Evolutionary conservation across 2,113 vertebrate genomes (phyloP).

Genomic region (Sinocyclocheilus anshuiensis): DNA sequence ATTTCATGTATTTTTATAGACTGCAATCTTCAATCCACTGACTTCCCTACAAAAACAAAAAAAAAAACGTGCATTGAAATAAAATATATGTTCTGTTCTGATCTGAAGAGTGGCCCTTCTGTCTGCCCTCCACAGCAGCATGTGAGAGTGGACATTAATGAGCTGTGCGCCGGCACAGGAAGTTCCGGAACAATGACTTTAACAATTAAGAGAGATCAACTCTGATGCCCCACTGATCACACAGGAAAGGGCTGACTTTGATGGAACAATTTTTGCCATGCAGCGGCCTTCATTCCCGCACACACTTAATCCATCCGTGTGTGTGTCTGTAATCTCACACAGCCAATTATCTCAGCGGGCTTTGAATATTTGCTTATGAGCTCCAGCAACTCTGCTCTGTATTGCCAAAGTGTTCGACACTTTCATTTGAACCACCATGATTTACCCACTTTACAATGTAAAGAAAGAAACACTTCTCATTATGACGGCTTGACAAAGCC

Average conservation of each 20-base stretch:
- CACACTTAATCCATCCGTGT: slow-evolving; percentile 34
- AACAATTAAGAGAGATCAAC: slow-evolving; percentile 47
- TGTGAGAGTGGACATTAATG: slow-evolving; percentile 39
- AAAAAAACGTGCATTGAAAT: background rate
- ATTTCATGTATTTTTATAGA: background rate
- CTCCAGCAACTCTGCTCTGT: slow-evolving; percentile 26
- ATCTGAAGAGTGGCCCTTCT: background rate
- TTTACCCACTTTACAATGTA: slow-evolving; percentile 9
- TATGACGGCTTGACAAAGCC: slow-evolving; percentile 19
- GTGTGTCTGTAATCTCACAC: slow-evolving; percentile 32
- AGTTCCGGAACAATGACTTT: slow-evolving; percentile 43
- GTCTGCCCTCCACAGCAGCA: background rate
- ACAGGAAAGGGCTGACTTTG: slow-evolving; percentile 47
- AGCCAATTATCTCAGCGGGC: slow-evolving; percentile 50
- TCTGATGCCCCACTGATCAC: slow-evolving; percentile 46
- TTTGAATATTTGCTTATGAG: slow-evolving; percentile 46
- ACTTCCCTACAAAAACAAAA: background rate
- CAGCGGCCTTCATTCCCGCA: slow-evolving; percentile 8
- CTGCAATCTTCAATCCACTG: background rate
- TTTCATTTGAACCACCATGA: slow-evolving; percentile 25
- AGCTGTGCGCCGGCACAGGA: slow-evolving; percentile 40
- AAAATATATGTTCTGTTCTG: background rate
- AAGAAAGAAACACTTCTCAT: slow-evolving; percentile 18
- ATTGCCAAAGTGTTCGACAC: slow-evolving; percentile 2
- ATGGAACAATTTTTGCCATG: slow-evolving; percentile 30